Base-by-base conservation (phyloP, 2,797 vertebrate species). In the Euphonia xanthogaster region DNA sequence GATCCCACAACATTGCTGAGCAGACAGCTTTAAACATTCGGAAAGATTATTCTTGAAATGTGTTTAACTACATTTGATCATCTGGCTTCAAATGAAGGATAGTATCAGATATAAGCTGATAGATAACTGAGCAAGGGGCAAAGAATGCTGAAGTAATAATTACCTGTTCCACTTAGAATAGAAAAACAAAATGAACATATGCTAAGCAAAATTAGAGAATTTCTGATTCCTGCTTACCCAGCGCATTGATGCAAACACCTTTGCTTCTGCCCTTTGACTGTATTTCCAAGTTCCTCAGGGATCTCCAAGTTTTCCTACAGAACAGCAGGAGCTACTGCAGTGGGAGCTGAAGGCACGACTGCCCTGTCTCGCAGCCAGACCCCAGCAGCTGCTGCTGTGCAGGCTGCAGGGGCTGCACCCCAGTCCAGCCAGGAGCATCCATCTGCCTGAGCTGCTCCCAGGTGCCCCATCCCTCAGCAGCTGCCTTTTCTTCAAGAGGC, bases 361-460 rank as follows among this genome's bases (percentile, higher is more conserved):
- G 30, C 33, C 30, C 30, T 25, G 48, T 6, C 55, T 58, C 10
- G 0, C 30, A 28, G 47, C 24, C 1, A 1, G 30, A 28, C 9
- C 30, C 0, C 1, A 23, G 6, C 10, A 9, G 68, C 35, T 31
- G 44, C 72, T 31, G 62, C 62, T 40, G 23, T 20, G 37, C 10
- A 6, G 45, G 30, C 6, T 47, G 25, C 47, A 40, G 28, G 20
- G 23, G 18, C 39, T 62, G 45, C n/a, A 35, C 18, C 25, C 16
- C 44, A 1, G 0, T 2, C 27, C 72, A 25, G 14, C 8, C 0
- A 0, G 47, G 27, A 90, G 14, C 63, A 40, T 3, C 6, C 1
- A 0, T 7, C 50, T 77, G 21, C 57, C 35, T 6, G 2, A 39
- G 63, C 13, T 23, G 8, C 47, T 73, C 47, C 1, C 0, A 74